A percentile compares a stretch with the other conserved stretches of the same genome.
These are phyloP conservation scores for Leptinotarsa tumamoca DNA, from an alignment of 2,888 invertebrate species.

Conservation along the genomic window DNA sequence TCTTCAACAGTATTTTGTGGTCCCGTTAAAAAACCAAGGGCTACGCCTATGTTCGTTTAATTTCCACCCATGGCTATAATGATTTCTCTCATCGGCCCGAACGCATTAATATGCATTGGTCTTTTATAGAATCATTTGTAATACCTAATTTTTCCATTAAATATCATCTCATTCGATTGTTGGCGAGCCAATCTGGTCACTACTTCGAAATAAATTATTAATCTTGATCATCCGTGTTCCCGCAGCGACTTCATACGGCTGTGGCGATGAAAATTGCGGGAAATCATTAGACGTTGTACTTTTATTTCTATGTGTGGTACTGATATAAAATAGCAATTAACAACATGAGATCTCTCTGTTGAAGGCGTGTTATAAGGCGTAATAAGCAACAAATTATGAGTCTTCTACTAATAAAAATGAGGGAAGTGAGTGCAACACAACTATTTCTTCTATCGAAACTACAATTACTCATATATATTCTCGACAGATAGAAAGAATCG, in stretches of 20 bases:
- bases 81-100: constrained; percentile 36
- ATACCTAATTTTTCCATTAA: constrained; percentile 40
- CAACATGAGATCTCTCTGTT: constrained; percentile 12
- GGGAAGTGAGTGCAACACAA: too few species aligned
- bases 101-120: constrained; percentile 58
- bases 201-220: constrained; percentile 39
- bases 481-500: too few species aligned
- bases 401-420: background rate
- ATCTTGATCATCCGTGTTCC: constrained; percentile 1
- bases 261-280: constrained; percentile 34
- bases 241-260: background rate
- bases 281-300: constrained; percentile 19
- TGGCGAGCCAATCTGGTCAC: constrained; percentile 37
- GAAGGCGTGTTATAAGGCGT: background rate
- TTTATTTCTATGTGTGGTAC: constrained; percentile 13
- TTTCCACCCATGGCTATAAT: constrained; percentile 52
- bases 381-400: background rate
- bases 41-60: constrained; percentile 29
- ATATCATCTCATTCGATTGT: constrained; percentile 31
- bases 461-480: too few species aligned
- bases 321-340: constrained; percentile 25
- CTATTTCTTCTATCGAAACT: too few species aligned
- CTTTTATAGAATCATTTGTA: constrained; percentile 56
- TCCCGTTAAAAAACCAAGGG: background rate
- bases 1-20: too few species aligned